Percentiles rank a stretch among this genome's conserved stretches.
phyloP scores from a whole-genome alignment of 1,140 invertebrate species.

The Drosophila eugracilis region DNA sequence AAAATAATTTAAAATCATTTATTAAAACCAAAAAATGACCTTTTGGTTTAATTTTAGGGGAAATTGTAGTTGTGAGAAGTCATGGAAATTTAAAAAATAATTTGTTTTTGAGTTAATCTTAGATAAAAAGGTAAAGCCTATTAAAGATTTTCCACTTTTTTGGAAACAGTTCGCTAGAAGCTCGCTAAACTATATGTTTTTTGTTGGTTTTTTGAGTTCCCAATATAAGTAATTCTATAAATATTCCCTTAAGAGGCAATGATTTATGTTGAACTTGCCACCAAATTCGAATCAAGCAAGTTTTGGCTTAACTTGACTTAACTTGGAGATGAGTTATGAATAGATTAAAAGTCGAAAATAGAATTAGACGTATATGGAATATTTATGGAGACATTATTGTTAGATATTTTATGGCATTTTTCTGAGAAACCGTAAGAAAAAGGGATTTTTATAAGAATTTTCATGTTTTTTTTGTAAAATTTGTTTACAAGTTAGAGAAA shows the following conservation, averaged over 20 bases:
- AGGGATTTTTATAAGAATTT: too few species aligned
- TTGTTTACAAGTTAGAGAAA: too few species aligned
- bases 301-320: conserved; percentile 10
- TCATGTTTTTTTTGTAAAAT: too few species aligned
- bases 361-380: conserved; percentile 19
- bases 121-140: not conserved
- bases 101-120: not conserved
- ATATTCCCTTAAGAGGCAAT: conserved; percentile 6
- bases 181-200: conserved; percentile 9
- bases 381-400: conserved; percentile 4
- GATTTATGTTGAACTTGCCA: conserved; percentile 62
- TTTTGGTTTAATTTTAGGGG: too few species aligned
- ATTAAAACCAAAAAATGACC: too few species aligned
- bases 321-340: conserved; percentile 13
- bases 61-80: not conserved
- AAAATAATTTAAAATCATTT: too few species aligned
- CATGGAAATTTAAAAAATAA: not conserved
- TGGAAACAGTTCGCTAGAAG: conserved; percentile 18
- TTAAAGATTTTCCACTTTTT: not conserved
- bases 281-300: conserved; percentile 31
- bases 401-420: conserved; percentile 12
- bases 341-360: conserved; percentile 12
- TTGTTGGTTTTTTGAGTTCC: conserved; percentile 1
- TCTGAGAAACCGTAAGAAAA: too few species aligned
- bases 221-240: conserved; percentile 19